These are phyloP conservation scores for Montipora capitata DNA, from an alignment of 92 coral and sea anemone genomes.

Conservation along the genomic window DNA sequence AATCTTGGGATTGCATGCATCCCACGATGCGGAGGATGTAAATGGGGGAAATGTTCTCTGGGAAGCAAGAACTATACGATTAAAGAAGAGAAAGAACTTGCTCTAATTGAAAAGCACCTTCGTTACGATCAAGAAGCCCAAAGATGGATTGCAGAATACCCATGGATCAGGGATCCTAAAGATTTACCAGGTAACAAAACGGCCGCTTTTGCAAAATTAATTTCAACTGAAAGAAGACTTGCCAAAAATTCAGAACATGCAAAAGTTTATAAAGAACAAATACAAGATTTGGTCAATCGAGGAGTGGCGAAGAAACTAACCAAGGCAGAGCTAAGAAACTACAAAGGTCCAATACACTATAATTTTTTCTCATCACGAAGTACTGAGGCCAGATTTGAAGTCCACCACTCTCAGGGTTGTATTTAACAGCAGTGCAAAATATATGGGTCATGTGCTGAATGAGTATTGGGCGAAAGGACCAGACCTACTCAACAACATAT, in stretches of 20 bases:
- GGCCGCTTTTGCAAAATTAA: constrained; percentile 67
- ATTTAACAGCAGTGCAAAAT: constrained; percentile 75
- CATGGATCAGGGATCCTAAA: constrained; percentile 74
- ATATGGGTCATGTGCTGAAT: constrained; percentile 61
- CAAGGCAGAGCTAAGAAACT: constrained; percentile 50
- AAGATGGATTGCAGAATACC: constrained; percentile 68
- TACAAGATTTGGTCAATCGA: constrained; percentile 80
- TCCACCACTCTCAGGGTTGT: constrained; percentile 78
- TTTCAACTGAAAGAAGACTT: constrained; percentile 75
- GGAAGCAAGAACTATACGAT: constrained; percentile 51
- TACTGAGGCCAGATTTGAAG: not conserved
- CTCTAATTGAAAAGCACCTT: not conserved
- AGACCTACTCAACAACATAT: constrained; percentile 72
- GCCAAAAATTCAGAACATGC: constrained; percentile 73
- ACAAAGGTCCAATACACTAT: constrained; percentile 70
- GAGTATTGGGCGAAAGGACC: constrained; percentile 76
- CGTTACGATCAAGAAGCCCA: constrained; percentile 23
- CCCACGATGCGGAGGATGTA: constrained; percentile 63
- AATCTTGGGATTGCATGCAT: constrained; percentile 38
- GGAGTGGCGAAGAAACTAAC: constrained; percentile 72
- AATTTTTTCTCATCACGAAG: constrained; percentile 19
- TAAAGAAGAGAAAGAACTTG: constrained; percentile 31
- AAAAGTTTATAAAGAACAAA: constrained; percentile 69
- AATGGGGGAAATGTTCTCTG: constrained; percentile 64
- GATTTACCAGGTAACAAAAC: constrained; percentile 71